Base-by-base conservation (phyloP, 2,797 vertebrate species). In the Sebastes trivittatus region DNA sequence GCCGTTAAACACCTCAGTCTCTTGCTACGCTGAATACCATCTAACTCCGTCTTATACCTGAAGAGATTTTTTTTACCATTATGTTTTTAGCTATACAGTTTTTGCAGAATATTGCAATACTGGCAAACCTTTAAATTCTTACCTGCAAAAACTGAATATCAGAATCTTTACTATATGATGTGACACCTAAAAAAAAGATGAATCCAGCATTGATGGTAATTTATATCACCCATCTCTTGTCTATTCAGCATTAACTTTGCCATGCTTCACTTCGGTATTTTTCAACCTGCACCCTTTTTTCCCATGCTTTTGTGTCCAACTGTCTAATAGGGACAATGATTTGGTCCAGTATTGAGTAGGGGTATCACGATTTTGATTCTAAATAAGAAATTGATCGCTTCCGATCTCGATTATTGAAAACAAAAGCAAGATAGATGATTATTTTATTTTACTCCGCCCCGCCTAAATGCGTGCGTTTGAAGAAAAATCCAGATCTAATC, bases 1-100 rank as follows among this genome's bases (percentile, higher is more conserved):
- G 78, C 75, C 36, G 23, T 74, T 84, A 88, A 83, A 69, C 83
- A 36, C 32, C 11, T 20, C 78, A 78, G 72, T 81, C 75, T 52
- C 66, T 49, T 38, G 7, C 81, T 88, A 72, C 74, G 70, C 13
- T 23, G 27, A 65, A 32, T 58, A 32, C 61, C 22, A 42, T 78
- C 70, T 32, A 36, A 54, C 29, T 75, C 66, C 46, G 64, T 80
- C 66, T 81, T 29, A 30, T 27, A 23, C n/a, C 30, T 52, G 58
- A 62, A 75, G 42, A 38, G 27, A 18, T 20, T 6, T 7, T 36
- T 74, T 61, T 11, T 23, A 7, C 7, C 42, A 25, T 59, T 38
- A 5, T 66, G 62, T 73, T 63, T 79, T 65, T 23, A 49, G 32
- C 61, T 73, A 68, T 64, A 62, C 5, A 46, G 11, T 63, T 77